A percentile compares a stretch with the other conserved stretches of the same genome.
Conservation (phyloP, 1,140 invertebrate genomes). For the Babylonia areolata region DNA sequence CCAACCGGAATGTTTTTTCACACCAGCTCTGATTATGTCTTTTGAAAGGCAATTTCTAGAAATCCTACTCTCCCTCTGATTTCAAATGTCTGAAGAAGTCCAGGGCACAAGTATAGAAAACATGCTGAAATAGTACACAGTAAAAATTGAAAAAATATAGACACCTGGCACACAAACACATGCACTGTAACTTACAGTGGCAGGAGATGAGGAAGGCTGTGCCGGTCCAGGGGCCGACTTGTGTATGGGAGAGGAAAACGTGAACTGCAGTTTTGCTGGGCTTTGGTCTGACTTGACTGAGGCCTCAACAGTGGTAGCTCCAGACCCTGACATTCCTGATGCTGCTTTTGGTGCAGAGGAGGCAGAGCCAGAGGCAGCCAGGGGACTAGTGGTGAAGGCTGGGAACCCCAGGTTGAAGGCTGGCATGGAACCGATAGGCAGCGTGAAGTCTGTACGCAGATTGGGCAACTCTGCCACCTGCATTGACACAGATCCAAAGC, state of each 20-base stretch:
- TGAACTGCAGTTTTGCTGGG: conserved; percentile 50
- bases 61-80: too few relatives aligned
- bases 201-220: background rate
- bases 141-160: too few relatives aligned
- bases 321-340: background rate
- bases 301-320: background rate
- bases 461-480: conserved; percentile 52
- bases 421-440: conserved; percentile 57
- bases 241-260: conserved; percentile 60
- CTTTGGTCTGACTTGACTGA: background rate
- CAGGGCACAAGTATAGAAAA: too few relatives aligned
- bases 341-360: background rate
- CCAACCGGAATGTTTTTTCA: too few relatives aligned
- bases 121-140: too few relatives aligned
- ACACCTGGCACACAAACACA: too few relatives aligned
- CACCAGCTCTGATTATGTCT: too few relatives aligned
- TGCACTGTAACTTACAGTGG: background rate
- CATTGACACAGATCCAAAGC: background rate
- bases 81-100: too few relatives aligned
- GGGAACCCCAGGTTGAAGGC: conserved; percentile 30
- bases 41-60: too few relatives aligned
- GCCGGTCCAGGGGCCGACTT: conserved; percentile 27
- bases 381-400: background rate
- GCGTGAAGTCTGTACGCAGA: conserved; percentile 63
- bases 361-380: background rate